Evolutionary conservation across 1,140 invertebrate species (phyloP), one percentile per base, ranked within the genome.

Genomic region (Penaeus chinensis): DNA sequence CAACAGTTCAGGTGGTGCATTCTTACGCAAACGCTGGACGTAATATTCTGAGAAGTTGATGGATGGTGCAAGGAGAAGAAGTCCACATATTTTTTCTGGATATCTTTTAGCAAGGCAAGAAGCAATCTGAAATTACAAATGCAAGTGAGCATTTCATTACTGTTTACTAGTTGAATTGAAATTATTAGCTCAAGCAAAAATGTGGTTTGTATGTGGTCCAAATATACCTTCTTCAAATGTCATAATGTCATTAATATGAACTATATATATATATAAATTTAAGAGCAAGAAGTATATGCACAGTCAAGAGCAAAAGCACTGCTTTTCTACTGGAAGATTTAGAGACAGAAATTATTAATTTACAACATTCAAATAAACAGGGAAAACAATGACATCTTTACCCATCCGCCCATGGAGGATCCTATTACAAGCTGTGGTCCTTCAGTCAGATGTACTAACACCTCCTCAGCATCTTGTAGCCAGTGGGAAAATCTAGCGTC

Each of bases 371-470:
- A 27, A 27, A 74, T 27, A 24, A 37, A 27, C 32, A 19, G 11
- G 13, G 11, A 22, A 18, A 27, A 32, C 18, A 37, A 10, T 37
- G n/a, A 74, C 71, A 74, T 27, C 20, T 74, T 22, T 84, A 84
- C 82, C 82, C 82, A 84, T 84, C 32, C 82, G 22, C 82, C 82
- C 82, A 84, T 84, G 10, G 82, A 84, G 22, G 82, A 84, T 10
- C 66, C 82, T 71, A 84, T 84, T 19, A 84, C 82, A 19, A 84
- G 32, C 42, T 84, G 82, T 20, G 82, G 82, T 19, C 82, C 82
- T 66, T 84, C 82, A 16, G 82, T 84, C 4, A 84, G 82, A n/a
- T 74, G 42, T n/a, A 84, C n/a, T 47, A 84, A 74, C 13, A 74
- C 66, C 47, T 84, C 82, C 69, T 84, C 82, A 2, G 82, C 82